A percentile compares a stretch with the other conserved stretches of the same genome.
Evolutionary conservation across 1,140 invertebrate genomes (phyloP).

Genomic region (Drosophila ambigua): DNA sequence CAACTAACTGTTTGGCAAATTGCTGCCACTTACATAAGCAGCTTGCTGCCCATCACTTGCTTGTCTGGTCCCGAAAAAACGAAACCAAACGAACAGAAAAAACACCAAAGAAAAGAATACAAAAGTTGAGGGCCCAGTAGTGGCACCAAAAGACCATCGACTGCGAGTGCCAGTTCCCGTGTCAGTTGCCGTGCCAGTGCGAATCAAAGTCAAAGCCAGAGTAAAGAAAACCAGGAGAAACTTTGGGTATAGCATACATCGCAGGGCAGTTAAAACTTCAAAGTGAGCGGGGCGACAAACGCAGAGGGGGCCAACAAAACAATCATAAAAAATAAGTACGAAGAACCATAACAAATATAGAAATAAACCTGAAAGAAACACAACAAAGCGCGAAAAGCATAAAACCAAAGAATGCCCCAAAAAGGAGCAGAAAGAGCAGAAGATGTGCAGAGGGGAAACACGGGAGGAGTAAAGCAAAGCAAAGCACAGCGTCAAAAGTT

Average conservation of each 20-base stretch:
- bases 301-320: slow-evolving; percentile 26
- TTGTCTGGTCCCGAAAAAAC: background rate
- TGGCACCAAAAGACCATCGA: slow-evolving; percentile 61
- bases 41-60: slow-evolving; percentile 33
- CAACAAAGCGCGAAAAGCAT: slow-evolving; percentile 25
- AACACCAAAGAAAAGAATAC: slow-evolving; percentile 15
- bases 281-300: slow-evolving; percentile 29
- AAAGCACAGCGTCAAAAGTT: slow-evolving; percentile 69
- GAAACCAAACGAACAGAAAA: background rate
- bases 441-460: background rate
- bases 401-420: slow-evolving; percentile 31
- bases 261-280: slow-evolving; percentile 57
- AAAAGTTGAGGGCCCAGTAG: slow-evolving; percentile 42
- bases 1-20: slow-evolving; percentile 48
- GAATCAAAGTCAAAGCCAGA: slow-evolving; percentile 16
- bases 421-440: slow-evolving; percentile 11
- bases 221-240: slow-evolving; percentile 15
- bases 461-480: slow-evolving; percentile 18
- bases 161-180: background rate
- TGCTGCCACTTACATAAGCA: slow-evolving; percentile 54
- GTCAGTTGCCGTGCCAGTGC: too few species aligned
- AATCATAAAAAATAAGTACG: slow-evolving; percentile 48
- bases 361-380: slow-evolving; percentile 30
- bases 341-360: slow-evolving; percentile 19
- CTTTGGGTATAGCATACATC: slow-evolving; percentile 47